Percentiles rank a stretch among this genome's conserved stretches.
Evolutionary conservation across 2,888 invertebrate species (phyloP).

Genomic region (Heliothis peltigera): DNA sequence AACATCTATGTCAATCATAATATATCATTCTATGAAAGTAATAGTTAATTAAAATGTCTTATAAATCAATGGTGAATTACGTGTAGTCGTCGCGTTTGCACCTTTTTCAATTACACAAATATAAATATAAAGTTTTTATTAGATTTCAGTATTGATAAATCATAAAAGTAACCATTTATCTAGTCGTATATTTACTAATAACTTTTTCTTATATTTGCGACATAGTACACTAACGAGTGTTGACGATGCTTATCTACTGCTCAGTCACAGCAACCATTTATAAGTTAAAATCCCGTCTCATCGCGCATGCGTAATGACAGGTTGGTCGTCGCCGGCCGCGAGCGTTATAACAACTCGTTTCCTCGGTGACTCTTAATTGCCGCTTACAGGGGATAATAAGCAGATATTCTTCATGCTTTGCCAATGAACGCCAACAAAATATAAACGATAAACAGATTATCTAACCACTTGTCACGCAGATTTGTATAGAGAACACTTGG

Average conservation of each 20-base stretch:
- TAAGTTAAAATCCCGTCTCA: slow-evolving; percentile 57
- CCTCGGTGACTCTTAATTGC: slow-evolving; percentile 59
- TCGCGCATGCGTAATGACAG: slow-evolving; percentile 57
- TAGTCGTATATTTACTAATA: too few species aligned
- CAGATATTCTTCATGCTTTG: slow-evolving; percentile 51
- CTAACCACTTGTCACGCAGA: slow-evolving; percentile 46
- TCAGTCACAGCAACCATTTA: slow-evolving; percentile 51
- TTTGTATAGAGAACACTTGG: slow-evolving; percentile 19
- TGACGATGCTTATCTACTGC: slow-evolving; percentile 43
- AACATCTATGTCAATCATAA: slow-evolving; percentile 42
- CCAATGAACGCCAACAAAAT: slow-evolving; percentile 37
- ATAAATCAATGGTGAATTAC: slow-evolving; percentile 34
- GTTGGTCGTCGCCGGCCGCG: slow-evolving; percentile 44
- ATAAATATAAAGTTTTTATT: too few species aligned
- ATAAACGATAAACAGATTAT: slow-evolving; percentile 48
- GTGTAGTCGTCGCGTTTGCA: neutral
- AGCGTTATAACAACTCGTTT: slow-evolving; percentile 57
- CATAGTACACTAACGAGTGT: slow-evolving; percentile 17
- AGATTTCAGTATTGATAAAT: too few species aligned
- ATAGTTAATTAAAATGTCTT: slow-evolving; percentile 37
- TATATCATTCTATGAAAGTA: slow-evolving; percentile 26
- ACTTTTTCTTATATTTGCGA: slow-evolving; percentile 1
- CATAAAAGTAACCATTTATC: too few species aligned
- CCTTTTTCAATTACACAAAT: neutral
- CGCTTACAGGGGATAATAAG: slow-evolving; percentile 53